Base-by-base conservation (phyloP, 2,113 vertebrate genomes). In the Otocyon megalotis region DNA sequence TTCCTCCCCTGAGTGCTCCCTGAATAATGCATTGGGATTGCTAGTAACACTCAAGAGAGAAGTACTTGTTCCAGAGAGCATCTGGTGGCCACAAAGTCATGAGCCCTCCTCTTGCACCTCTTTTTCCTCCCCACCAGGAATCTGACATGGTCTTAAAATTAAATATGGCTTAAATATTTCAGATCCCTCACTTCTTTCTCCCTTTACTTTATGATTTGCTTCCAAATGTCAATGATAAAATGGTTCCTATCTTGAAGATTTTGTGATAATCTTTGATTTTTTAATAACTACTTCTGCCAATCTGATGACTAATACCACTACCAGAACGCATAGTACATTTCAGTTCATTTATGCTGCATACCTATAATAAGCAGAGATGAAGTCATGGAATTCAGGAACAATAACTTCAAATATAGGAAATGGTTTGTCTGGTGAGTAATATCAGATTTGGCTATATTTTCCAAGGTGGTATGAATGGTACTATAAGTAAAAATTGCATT, bases 401-500 rank as follows among this genome's bases (percentile, higher is more conserved):
- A 58, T 63, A 96, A 67, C 60, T 71, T 85, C 20, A 88, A 88
- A 90, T 43, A 71, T 7, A 62, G 50, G 50, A 83, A 82, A 60
- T 5, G 17, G 19, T 71, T 62, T 9, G 6, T 58, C 43, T 19
- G 54, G 28, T 88, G 72, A 95, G 77, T 82, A 88, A 32, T 67
- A 76, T 74, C 35, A 65, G 22, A 93, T 86, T 54, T 82, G n/a
- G 26, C 71, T 83, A 16, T 65, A 35, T 85, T 88, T 96, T 90
- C 63, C 82, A 54, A 94, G 54, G 35, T 74, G 32, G 6, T 63
- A 32, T 69, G 50, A 94, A 88, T 79, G 22, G 26, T n/a, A 6
- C 9, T 71, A 7, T 90, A 83, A 86, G 79, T 82, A 91, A 96
- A 97, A 94, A 82, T 87, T 67, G 54, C 15, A 86, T 96, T 97